Conservation (phyloP, 2,113 vertebrate species). For the Percina caprodes region DNA sequence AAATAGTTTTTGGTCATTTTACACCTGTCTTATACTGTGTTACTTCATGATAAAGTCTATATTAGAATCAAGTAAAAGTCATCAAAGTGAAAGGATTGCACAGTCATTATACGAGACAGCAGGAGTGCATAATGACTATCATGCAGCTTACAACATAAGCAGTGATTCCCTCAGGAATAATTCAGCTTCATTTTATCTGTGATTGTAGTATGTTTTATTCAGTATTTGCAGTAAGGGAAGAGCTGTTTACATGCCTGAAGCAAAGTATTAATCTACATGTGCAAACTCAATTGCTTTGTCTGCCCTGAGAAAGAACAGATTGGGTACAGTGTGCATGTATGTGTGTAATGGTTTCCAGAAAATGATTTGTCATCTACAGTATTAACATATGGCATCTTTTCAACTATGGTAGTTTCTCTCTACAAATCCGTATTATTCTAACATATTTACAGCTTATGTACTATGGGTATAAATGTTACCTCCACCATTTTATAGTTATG, state of each 20-base stretch:
- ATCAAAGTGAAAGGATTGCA: constrained; percentile 7
- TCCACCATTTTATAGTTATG: not conserved
- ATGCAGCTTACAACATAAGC: constrained; percentile 22
- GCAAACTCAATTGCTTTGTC: constrained; percentile 28
- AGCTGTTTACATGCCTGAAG: constrained; percentile 55
- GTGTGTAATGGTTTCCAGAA: not conserved
- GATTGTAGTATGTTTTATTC: constrained; percentile 51
- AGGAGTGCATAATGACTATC: constrained; percentile 17
- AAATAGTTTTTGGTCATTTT: not conserved
- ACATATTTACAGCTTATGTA: not conserved
- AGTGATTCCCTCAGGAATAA: constrained; percentile 36
- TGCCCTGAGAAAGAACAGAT: constrained; percentile 9
- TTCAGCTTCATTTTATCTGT: constrained; percentile 51
- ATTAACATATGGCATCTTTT: not conserved
- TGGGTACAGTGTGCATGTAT: not conserved
- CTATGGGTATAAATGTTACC: not conserved
- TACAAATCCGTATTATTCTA: not conserved
- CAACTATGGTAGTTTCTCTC: not conserved
- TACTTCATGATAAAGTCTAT: no score
- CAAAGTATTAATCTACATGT: constrained; percentile 42
- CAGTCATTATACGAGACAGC: constrained; percentile 20
- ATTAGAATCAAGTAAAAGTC: not conserved
- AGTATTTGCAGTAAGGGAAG: constrained; percentile 47
- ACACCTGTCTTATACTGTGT: not conserved
- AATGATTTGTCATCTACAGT: not conserved